Evolutionary conservation across 2,888 invertebrate genomes (phyloP).

Genomic region (Cecidostiba fungosa): DNA sequence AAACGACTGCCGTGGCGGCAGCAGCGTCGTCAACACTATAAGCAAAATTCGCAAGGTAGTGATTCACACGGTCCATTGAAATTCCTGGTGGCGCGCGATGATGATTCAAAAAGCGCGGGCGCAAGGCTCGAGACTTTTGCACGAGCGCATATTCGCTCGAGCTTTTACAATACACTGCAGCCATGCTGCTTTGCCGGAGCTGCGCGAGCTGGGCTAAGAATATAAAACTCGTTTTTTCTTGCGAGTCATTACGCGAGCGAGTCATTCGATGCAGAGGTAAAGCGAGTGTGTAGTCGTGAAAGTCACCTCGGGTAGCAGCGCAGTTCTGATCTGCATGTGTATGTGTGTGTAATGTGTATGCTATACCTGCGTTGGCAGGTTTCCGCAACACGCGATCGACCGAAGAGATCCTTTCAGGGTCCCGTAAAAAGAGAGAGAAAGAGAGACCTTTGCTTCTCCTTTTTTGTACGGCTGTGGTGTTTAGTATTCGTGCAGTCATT

Average conservation of each 20-base stretch:
- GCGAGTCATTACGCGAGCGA: constrained; percentile 14
- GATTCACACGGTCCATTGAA: constrained; percentile 37
- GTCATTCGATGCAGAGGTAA: constrained; percentile 10
- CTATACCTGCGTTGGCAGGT: neutral
- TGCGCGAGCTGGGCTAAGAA: constrained; percentile 2
- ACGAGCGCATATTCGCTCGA: neutral
- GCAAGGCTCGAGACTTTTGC: neutral
- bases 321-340: neutral
- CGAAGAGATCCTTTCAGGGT: constrained; percentile 2
- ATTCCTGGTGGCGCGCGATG: constrained; percentile 6
- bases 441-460: neutral
- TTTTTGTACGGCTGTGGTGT: neutral
- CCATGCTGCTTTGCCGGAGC: neutral
- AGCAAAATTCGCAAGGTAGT: constrained; percentile 23
- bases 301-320: neutral
- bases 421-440: neutral
- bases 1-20: constrained; percentile 5
- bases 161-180: neutral
- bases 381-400: constrained; percentile 32
- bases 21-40: neutral
- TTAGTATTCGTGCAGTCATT: neutral
- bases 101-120: neutral
- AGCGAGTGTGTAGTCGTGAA: neutral
- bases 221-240: constrained; percentile 38
- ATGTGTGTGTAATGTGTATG: neutral